A percentile compares a stretch with the other conserved stretches of the same genome.
Evolutionary conservation across 2,797 vertebrate genomes (phyloP).

Genomic region (Crax fasciolata): DNA sequence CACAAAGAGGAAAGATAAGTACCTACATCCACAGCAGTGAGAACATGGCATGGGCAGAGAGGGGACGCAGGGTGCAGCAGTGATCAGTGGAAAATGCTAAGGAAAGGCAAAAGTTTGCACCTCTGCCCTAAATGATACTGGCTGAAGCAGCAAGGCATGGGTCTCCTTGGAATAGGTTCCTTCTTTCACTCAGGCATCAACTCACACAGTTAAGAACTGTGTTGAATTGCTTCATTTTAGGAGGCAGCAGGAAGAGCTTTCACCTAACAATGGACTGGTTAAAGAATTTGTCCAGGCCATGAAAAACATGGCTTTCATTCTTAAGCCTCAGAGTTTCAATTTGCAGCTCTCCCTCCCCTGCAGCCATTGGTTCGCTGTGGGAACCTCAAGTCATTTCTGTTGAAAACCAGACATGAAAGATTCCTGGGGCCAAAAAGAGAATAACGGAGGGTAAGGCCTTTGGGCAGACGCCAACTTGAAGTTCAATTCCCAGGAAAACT

Average conservation of each 20-base stretch:
- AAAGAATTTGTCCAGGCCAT: neutral
- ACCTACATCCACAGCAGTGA: neutral
- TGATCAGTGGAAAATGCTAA: neutral
- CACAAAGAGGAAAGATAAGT: neutral
- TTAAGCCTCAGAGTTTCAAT: neutral
- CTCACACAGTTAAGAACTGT: neutral
- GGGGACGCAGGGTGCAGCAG: neutral
- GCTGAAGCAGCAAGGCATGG: neutral
- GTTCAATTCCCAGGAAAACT: neutral
- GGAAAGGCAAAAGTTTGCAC: neutral
- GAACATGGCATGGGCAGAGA: neutral
- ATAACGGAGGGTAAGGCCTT: fast-evolving
- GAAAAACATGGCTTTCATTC: neutral
- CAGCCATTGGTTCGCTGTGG: neutral
- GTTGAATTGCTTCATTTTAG: neutral
- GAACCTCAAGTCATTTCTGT: neutral
- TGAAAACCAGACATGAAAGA: neutral
- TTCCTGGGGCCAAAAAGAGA: neutral
- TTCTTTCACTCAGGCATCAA: neutral
- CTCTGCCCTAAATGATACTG: neutral
- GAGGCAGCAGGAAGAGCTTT: neutral
- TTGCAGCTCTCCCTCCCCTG: neutral
- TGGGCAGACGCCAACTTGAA: neutral
- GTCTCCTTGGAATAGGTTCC: neutral
- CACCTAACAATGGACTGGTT: neutral